These are phyloP conservation scores for Chaetodon trifasciatus DNA, from an alignment of 2,797 vertebrate genomes.

Conservation along the genomic window DNA sequence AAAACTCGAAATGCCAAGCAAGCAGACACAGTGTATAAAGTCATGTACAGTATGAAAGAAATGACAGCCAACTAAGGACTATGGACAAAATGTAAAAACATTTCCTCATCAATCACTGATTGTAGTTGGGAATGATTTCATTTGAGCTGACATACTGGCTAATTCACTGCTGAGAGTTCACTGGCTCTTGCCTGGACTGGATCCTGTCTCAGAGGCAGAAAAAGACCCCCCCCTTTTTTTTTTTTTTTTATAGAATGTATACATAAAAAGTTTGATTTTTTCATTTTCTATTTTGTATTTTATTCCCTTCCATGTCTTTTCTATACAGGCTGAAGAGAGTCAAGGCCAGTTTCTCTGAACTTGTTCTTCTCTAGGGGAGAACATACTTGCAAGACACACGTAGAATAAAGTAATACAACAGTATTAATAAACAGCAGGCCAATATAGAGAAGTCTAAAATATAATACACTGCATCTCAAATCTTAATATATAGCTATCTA, in stretches of 20 bases:
- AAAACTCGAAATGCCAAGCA: not conserved
- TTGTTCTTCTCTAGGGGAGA: not conserved
- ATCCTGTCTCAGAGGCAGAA: not conserved
- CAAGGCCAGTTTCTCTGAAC: not conserved
- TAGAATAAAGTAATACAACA: not conserved
- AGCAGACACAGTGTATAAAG: not conserved
- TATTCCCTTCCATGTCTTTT: too few species aligned
- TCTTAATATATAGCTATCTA: not conserved
- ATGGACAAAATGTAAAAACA: not conserved
- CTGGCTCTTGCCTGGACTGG: not conserved
- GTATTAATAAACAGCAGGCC: not conserved
- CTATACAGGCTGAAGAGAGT: not conserved
- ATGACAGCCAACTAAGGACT: not conserved
- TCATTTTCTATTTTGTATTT: too few species aligned
- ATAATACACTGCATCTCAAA: not conserved
- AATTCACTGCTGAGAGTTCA: not conserved
- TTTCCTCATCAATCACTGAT: too few species aligned
- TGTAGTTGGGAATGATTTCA: not conserved
- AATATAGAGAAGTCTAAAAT: not conserved
- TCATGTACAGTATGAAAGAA: not conserved
- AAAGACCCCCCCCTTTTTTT: too few species aligned
- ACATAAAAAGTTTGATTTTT: too few species aligned
- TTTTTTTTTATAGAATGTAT: too few species aligned
- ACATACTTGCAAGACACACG: not conserved
- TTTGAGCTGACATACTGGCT: not conserved